These are phyloP conservation scores for Hippocampus mohnikei DNA, from an alignment of 2,113 vertebrate genomes.

Conservation along the genomic window DNA sequence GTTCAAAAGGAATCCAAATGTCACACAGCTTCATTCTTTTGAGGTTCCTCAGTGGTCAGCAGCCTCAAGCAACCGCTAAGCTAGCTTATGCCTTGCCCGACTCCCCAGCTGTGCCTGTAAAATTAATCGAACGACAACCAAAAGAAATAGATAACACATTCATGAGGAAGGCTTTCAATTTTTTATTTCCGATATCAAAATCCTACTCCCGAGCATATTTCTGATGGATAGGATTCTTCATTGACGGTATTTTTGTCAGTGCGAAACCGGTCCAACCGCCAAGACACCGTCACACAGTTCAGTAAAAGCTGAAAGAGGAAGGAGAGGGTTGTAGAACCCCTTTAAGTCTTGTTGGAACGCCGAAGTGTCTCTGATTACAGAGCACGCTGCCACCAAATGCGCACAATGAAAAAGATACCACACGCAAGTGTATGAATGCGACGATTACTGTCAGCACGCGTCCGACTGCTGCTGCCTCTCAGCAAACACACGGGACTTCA, in stretches of 20 bases:
- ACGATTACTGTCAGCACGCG: constrained; percentile 48
- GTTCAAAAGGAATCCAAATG: too few relatives aligned
- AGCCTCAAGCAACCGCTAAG: too few relatives aligned
- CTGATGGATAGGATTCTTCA: constrained; percentile 14
- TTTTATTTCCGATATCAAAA: neutral
- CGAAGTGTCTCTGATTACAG: constrained; percentile 35
- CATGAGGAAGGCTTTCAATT: neutral
- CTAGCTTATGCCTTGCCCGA: too few relatives aligned
- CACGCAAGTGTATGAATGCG: constrained; percentile 13
- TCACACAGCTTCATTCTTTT: too few relatives aligned
- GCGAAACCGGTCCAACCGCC: constrained; percentile 32
- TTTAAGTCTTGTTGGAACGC: constrained; percentile 25
- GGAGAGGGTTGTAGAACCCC: neutral
- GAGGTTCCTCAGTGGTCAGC: too few relatives aligned
- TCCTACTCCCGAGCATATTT: neutral
- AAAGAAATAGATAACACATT: too few relatives aligned
- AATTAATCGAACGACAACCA: too few relatives aligned
- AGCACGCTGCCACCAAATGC: constrained; percentile 10
- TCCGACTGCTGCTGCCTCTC: constrained; percentile 19
- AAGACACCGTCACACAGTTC: constrained; percentile 24
- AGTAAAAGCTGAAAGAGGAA: constrained; percentile 32
- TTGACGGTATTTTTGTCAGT: constrained; percentile 23
- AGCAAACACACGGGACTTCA: constrained; percentile 22
- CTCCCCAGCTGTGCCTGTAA: too few relatives aligned
- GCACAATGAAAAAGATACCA: constrained; percentile 7